Conservation (phyloP, 2,113 vertebrate species). For the Callaeas wilsoni region DNA sequence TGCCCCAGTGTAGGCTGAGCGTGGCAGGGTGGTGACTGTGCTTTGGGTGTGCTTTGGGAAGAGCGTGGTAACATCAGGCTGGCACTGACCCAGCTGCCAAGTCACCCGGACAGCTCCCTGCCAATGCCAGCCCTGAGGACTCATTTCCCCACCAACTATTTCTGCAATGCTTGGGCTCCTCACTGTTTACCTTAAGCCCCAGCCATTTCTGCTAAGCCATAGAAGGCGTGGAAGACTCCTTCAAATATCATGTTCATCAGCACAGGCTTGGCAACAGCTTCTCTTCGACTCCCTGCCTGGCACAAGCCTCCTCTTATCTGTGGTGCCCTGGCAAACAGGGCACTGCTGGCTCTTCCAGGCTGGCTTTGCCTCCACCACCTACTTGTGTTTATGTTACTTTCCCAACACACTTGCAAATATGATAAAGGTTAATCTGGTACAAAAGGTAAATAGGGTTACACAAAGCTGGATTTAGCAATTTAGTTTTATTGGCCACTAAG, state of each 20-base stretch:
- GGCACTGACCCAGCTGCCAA: neutral
- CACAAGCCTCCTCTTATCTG: slow-evolving; percentile 29
- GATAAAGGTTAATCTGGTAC: slow-evolving; percentile 64
- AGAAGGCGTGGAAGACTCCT: neutral
- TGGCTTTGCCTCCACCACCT: slow-evolving; percentile 51
- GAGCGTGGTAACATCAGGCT: neutral
- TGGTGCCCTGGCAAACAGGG: slow-evolving; percentile 5
- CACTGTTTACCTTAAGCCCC: neutral
- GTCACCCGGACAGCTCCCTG: neutral
- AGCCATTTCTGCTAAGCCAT: neutral
- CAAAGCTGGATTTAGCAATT: slow-evolving; percentile 64
- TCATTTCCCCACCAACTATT: neutral
- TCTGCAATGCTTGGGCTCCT: neutral
- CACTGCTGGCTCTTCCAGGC: neutral
- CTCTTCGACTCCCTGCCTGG: slow-evolving; percentile 1
- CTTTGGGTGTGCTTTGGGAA: neutral
- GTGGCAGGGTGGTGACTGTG: neutral
- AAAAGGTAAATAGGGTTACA: slow-evolving; percentile 60
- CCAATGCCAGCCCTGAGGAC: neutral
- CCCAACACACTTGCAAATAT: slow-evolving; percentile 48
- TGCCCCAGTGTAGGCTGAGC: neutral
- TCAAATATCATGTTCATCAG: neutral
- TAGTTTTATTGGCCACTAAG: slow-evolving; percentile 49
- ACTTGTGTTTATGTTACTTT: slow-evolving; percentile 63
- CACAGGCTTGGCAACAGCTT: neutral